phyloP scores from a whole-genome alignment of 2,797 vertebrate genomes.

The Borostomias antarcticus region DNA sequence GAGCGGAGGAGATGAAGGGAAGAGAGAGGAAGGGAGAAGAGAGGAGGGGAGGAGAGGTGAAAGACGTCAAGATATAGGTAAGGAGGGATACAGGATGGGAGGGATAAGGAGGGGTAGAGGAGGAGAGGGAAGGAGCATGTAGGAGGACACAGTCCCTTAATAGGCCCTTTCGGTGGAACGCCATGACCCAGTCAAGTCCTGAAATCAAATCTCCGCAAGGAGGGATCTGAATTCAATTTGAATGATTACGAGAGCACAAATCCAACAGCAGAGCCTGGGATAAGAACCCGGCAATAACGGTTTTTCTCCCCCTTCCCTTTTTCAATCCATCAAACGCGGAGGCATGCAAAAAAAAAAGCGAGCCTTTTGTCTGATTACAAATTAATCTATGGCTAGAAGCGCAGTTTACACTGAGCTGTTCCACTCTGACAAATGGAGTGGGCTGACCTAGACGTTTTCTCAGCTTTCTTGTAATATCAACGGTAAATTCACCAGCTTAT shows the following conservation, averaged over 20 bases:
- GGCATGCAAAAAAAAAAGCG: constrained; percentile 17
- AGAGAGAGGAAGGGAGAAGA: constrained; percentile 22
- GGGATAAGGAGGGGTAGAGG: constrained; percentile 35
- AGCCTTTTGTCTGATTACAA: constrained; percentile 44
- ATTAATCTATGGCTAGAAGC: constrained; percentile 37
- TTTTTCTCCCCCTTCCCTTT: constrained; percentile 7
- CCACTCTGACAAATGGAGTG: background rate
- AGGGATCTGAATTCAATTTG: constrained; percentile 29
- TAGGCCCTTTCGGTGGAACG: constrained; percentile 40
- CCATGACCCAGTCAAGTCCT: constrained; percentile 58
- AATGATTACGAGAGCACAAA: constrained; percentile 17
- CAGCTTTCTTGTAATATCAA: background rate
- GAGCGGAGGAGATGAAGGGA: background rate
- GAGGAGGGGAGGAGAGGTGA: background rate
- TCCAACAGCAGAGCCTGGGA: background rate
- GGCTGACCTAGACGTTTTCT: background rate
- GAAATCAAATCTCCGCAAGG: constrained; percentile 42
- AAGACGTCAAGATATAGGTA: background rate
- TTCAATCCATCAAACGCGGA: constrained; percentile 34
- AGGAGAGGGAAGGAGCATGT: background rate
- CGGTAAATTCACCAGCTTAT: background rate
- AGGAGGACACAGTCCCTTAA: constrained; percentile 33
- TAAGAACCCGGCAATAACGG: background rate
- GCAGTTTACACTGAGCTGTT: constrained; percentile 16
- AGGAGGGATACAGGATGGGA: constrained; percentile 31